Conservation (phyloP, 2,113 vertebrate species). For the Lophura nycthemera region DNA sequence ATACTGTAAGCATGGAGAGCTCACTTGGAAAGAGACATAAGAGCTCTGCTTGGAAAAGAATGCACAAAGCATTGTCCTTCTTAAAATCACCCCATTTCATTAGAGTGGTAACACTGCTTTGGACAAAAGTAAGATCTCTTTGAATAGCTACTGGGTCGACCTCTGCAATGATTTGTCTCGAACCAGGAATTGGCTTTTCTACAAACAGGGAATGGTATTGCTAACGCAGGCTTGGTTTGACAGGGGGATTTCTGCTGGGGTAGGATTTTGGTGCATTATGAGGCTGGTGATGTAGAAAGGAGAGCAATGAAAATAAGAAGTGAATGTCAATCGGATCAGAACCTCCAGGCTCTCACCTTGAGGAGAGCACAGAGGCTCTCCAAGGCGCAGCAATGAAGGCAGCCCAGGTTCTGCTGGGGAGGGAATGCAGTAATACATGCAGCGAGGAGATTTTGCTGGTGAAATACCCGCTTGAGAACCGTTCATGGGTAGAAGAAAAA, state of each 20-base stretch:
- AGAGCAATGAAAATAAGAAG: not conserved
- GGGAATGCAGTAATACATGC: slow-evolving; percentile 3
- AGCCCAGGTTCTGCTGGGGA: not conserved
- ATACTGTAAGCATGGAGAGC: not conserved
- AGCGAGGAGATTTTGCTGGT: slow-evolving; percentile 1
- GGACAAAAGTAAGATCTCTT: not conserved
- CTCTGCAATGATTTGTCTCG: not conserved
- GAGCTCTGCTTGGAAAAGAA: not conserved
- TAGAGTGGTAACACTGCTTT: not conserved
- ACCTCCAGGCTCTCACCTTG: not conserved
- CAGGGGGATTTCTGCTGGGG: not conserved
- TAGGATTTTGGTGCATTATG: not conserved
- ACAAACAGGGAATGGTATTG: not conserved
- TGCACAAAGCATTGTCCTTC: not conserved
- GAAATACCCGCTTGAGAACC: slow-evolving; percentile 57
- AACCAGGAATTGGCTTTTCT: not conserved
- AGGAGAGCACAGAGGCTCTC: not conserved
- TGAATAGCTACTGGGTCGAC: not conserved
- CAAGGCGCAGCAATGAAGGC: not conserved
- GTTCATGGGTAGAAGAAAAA: slow-evolving; percentile 45
- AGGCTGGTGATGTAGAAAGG: not conserved
- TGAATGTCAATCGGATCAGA: not conserved
- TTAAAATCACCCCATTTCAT: not conserved
- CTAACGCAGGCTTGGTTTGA: not conserved
- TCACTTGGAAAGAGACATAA: not conserved